Conservation (phyloP, 2,888 invertebrate genomes). For the Morpho achilles region DNA sequence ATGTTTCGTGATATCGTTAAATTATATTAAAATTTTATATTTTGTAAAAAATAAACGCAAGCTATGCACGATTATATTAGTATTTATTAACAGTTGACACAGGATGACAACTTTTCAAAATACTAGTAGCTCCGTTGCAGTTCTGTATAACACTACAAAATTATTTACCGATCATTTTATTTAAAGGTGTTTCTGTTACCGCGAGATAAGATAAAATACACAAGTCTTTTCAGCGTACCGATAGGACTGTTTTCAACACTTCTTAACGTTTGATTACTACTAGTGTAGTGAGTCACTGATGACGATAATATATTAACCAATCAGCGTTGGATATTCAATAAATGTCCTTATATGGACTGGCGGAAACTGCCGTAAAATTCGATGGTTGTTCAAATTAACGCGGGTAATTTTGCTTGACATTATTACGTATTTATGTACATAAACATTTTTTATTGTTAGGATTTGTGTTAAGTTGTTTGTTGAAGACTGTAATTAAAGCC, state of each 20-base stretch:
- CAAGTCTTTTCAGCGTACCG: slow-evolving; percentile 35
- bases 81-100: slow-evolving; percentile 28
- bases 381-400: slow-evolving; percentile 43
- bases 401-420: slow-evolving; percentile 33
- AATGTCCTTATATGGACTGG: slow-evolving; percentile 83
- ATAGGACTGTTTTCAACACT: slow-evolving; percentile 41
- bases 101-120: slow-evolving; percentile 53
- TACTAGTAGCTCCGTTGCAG: slow-evolving; percentile 42
- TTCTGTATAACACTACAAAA: slow-evolving; percentile 32
- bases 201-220: slow-evolving; percentile 43
- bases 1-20: slow-evolving; percentile 8
- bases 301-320: slow-evolving; percentile 69
- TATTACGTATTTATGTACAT: background rate
- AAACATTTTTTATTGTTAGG: background rate
- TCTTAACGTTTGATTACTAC: slow-evolving; percentile 43
- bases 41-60: slow-evolving; percentile 4
- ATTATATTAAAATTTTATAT: slow-evolving; percentile 9
- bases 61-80: slow-evolving; percentile 11
- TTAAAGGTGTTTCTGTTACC: slow-evolving; percentile 35
- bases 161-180: slow-evolving; percentile 34
- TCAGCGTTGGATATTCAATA: slow-evolving; percentile 74
- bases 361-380: slow-evolving; percentile 53
- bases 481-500: background rate
- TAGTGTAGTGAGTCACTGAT: slow-evolving; percentile 62
- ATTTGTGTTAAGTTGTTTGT: background rate